These are phyloP conservation scores for Cetonia aurata DNA, from an alignment of 2,888 invertebrate species.

Conservation along the genomic window DNA sequence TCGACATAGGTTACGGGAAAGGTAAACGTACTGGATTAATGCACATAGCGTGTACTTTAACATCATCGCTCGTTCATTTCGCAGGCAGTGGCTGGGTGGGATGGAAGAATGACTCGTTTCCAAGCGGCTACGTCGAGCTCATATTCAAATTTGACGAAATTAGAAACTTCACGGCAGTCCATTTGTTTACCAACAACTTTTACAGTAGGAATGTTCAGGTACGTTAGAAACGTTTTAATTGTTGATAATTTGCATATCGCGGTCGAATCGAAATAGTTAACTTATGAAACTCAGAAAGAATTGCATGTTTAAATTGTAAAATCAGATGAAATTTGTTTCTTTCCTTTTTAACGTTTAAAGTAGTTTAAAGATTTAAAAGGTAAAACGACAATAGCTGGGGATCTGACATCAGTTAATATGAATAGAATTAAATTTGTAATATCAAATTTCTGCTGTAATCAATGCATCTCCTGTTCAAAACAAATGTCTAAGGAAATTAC, in stretches of 20 bases:
- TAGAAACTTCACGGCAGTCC: conserved; percentile 76
- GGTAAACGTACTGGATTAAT: conserved; percentile 62
- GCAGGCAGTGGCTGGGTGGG: conserved; percentile 82
- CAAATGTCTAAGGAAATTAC: no score
- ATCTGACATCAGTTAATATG: no score
- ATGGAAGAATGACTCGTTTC: conserved; percentile 75
- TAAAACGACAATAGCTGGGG: no score
- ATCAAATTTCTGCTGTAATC: no score
- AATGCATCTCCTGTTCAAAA: no score
- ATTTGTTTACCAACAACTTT: conserved; percentile 79
- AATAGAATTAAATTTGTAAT: no score
- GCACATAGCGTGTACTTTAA: conserved; percentile 43
- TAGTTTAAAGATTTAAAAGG: no score
- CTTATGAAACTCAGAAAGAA: no score
- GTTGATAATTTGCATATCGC: conserved; percentile 5
- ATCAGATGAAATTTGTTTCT: no score
- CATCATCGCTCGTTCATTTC: conserved; percentile 33
- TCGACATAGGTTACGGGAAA: conserved; percentile 73
- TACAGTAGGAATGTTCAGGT: conserved; percentile 78
- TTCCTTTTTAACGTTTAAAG: no score
- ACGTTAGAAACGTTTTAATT: neutral
- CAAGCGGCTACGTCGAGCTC: conserved; percentile 73
- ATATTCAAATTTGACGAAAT: conserved; percentile 79
- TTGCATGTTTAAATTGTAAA: no score
- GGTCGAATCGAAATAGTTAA: neutral